Base-by-base conservation (phyloP, 2,888 invertebrate species). In the Diaprepes abbreviatus region DNA sequence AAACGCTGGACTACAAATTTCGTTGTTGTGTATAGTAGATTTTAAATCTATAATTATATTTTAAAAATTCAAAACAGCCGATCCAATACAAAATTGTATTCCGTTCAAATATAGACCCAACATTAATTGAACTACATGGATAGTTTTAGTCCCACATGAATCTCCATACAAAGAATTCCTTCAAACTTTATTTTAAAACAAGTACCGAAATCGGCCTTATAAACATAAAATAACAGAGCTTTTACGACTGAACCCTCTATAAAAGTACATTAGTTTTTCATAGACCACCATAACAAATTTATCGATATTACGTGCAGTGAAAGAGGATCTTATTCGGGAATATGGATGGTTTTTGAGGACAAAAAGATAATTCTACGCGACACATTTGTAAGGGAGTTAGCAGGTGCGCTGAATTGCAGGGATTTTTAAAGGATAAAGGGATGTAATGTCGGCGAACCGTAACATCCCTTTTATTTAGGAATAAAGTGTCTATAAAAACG, bases 401-500 rank as follows among this genome's bases (percentile, higher is more conserved):
- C 70, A 70, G 70, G 70, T 70, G 70, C 63, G 66, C 60, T 35
- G 66, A 70, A 70, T 70, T 62, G 70, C 55, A 55, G 48, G 70
- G 66, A 66, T 66, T 70, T 70, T 60, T 62, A 70, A 70, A 45
- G 70, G 65, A 70, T 70, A 70, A 70, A 70, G 43, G 70, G 62
- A 66, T 66, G 60, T 66, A 60, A 70, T 60, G 65, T 65, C 60
- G 70, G 70, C 40, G 65, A 70, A 70, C 65, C 65, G 59, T 58
- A 60, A 65, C 70, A 55, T 70, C 70, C 70, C 66, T 70, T 70
- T 70, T 66, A 70, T 70, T 70, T 65, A 60, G 65, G 66, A 70
- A 70, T 70, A 70, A 70, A 70, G 70, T 70, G 70, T 70, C 70
- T 70, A 70, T 70, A 70, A 70, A 70, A 70, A 70, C 65, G 70